Evolutionary conservation across 2,888 invertebrate species (phyloP).

Genomic region (Microctonus brassicae): DNA sequence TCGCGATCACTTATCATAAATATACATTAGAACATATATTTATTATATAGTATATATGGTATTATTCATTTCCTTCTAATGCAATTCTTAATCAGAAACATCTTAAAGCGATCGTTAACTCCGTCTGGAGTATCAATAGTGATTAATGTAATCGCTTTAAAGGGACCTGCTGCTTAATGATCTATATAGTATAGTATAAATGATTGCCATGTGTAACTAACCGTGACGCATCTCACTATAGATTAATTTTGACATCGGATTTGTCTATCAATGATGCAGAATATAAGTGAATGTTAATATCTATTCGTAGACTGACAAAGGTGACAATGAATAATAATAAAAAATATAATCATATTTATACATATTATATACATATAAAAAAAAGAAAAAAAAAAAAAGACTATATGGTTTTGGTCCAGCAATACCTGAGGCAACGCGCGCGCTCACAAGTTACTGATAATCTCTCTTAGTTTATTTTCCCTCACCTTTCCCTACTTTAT

Average conservation of each 20-base stretch:
- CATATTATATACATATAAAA: neutral
- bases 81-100: slow-evolving; percentile 18
- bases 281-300: slow-evolving; percentile 31
- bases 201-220: slow-evolving; percentile 13
- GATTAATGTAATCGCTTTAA: slow-evolving; percentile 25
- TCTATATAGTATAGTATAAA: no score
- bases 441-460: slow-evolving; percentile 36
- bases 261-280: neutral
- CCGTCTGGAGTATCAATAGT: slow-evolving; percentile 15
- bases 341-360: neutral
- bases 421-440: slow-evolving; percentile 42
- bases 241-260: neutral
- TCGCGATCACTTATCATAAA: no score
- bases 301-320: slow-evolving; percentile 38
- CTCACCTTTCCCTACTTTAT: slow-evolving; percentile 7
- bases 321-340: slow-evolving; percentile 14
- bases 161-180: slow-evolving; percentile 1
- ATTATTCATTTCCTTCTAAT: neutral
- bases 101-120: slow-evolving; percentile 21
- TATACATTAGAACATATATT: no score
- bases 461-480: slow-evolving; percentile 41
- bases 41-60: neutral
- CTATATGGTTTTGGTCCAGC: slow-evolving; percentile 44
- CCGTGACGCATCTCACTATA: neutral
- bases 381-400: slow-evolving; percentile 35